These are phyloP conservation scores for Drosophila sechellia DNA, from an alignment of 1,140 invertebrate genomes.

Conservation along the genomic window DNA sequence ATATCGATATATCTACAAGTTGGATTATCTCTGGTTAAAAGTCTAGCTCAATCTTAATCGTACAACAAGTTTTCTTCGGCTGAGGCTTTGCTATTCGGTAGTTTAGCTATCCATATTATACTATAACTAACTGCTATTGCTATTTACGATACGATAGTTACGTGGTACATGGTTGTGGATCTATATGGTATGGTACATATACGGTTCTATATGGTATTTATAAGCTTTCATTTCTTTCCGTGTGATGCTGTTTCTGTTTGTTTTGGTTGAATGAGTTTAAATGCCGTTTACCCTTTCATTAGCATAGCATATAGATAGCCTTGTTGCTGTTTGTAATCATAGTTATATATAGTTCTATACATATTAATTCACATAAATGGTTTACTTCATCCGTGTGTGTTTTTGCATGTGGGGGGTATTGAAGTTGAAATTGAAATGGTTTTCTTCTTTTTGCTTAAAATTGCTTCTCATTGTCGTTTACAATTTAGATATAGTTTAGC, in stretches of 20 bases:
- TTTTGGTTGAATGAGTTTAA: constrained; percentile 66
- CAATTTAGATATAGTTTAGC: constrained; percentile 69
- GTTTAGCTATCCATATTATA: constrained; percentile 35
- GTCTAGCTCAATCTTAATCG: constrained; percentile 76
- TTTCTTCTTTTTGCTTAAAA: constrained; percentile 68
- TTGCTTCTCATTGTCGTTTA: constrained; percentile 76
- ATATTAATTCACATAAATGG: constrained; percentile 36
- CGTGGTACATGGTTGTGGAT: constrained; percentile 50
- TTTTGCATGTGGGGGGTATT: constrained; percentile 53
- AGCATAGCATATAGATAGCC: constrained; percentile 72
- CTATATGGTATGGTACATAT: constrained; percentile 65
- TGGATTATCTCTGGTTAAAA: constrained; percentile 66
- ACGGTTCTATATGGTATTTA: constrained; percentile 67
- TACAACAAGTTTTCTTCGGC: constrained; percentile 68
- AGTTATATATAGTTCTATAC: constrained; percentile 43
- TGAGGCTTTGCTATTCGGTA: constrained; percentile 54
- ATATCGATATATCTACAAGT: constrained; percentile 59
- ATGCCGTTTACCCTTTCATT: constrained; percentile 79
- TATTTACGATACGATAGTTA: constrained; percentile 79
- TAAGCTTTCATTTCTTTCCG: constrained; percentile 48
- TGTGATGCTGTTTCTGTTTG: constrained; percentile 23
- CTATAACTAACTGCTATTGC: constrained; percentile 68
- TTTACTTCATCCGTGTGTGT: constrained; percentile 39
- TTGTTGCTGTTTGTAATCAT: constrained; percentile 55
- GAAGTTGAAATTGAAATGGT: constrained; percentile 74